Conservation (phyloP, 2,888 invertebrate species). For the Syrphus vitripennis region DNA sequence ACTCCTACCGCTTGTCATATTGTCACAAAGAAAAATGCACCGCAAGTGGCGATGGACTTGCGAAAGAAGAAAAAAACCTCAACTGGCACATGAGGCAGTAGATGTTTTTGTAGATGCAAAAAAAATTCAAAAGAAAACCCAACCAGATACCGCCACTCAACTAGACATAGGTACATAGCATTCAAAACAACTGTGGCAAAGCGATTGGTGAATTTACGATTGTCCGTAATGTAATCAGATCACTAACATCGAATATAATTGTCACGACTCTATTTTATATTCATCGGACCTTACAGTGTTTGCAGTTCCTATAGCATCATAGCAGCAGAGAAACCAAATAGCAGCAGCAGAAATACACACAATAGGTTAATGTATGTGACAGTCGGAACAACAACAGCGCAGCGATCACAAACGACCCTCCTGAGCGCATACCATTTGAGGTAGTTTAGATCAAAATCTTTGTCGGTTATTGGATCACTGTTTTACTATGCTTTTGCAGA, state of each 20-base stretch:
- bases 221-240: slow-evolving; percentile 65
- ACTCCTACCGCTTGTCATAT: neutral
- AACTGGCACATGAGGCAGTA: neutral
- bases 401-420: slow-evolving; percentile 16
- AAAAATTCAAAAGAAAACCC: neutral
- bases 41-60: slow-evolving; percentile 9
- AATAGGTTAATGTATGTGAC: slow-evolving; percentile 56
- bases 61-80: neutral
- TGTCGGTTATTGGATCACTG: slow-evolving; percentile 48
- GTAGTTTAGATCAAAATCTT: slow-evolving; percentile 53
- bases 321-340: neutral
- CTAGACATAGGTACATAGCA: too few relatives aligned
- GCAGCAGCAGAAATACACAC: neutral
- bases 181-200: slow-evolving; percentile 11
- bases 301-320: neutral
- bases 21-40: slow-evolving; percentile 7
- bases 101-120: neutral
- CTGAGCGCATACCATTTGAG: neutral
- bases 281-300: slow-evolving; percentile 17
- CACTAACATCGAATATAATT: slow-evolving; percentile 63
- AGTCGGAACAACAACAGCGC: slow-evolving; percentile 9
- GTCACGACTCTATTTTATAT: slow-evolving; percentile 69
- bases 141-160: neutral
- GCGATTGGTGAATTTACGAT: slow-evolving; percentile 57
- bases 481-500: slow-evolving; percentile 2